Conservation (phyloP, 2,888 invertebrate genomes). For the Drosophila setosimentum region DNA sequence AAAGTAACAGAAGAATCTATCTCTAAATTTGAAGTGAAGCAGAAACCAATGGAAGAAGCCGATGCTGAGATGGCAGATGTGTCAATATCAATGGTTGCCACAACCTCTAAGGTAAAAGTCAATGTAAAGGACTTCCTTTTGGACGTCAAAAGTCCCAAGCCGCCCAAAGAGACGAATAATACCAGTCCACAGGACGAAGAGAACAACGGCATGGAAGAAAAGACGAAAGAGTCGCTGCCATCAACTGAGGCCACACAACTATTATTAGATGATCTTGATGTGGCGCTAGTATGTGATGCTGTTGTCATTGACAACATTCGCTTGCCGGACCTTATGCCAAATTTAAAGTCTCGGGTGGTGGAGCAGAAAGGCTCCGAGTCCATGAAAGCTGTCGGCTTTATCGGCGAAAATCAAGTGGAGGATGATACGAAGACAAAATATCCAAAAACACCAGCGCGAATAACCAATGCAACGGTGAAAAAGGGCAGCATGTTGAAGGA, state of each 20-base stretch:
- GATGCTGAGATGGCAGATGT: neutral
- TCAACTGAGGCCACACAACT: neutral
- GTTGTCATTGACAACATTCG: neutral
- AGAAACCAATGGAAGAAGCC: neutral
- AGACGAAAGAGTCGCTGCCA: too few species aligned
- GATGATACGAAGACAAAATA: slow-evolving; percentile 56
- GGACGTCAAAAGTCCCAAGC: neutral
- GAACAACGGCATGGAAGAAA: neutral
- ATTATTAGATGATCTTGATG: neutral
- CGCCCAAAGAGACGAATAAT: neutral
- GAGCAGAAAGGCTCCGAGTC: slow-evolving; percentile 7
- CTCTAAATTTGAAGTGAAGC: neutral
- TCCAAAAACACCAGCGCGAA: slow-evolving; percentile 75
- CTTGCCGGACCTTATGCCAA: slow-evolving; percentile 29
- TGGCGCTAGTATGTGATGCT: neutral
- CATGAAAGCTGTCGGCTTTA: slow-evolving; percentile 65
- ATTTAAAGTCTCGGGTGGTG: neutral
- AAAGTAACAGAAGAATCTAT: neutral
- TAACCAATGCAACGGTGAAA: neutral
- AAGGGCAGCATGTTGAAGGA: neutral
- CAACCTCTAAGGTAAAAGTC: slow-evolving; percentile 9
- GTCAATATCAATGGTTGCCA: too few species aligned
- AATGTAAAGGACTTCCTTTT: slow-evolving; percentile 16
- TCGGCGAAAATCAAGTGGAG: slow-evolving; percentile 30
- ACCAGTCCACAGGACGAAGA: neutral